Conservation (phyloP, 2,113 vertebrate genomes). For the Seriola dumerili region DNA sequence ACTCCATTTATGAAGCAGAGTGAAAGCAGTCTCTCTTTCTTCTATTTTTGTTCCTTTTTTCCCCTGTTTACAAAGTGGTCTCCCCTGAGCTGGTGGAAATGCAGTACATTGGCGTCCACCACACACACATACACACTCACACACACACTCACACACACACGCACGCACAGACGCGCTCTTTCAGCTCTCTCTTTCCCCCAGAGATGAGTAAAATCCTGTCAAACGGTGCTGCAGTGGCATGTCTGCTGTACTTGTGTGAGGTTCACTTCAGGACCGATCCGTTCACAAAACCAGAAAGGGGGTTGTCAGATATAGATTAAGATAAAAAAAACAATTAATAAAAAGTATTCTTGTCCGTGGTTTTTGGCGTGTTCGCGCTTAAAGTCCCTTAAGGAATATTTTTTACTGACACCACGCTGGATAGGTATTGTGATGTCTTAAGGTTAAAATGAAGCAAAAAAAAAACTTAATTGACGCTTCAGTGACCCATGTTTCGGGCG, state of each 20-base stretch:
- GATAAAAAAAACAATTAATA: background rate
- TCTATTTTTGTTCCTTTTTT: background rate
- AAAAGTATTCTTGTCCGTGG: background rate
- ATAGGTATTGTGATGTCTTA: background rate
- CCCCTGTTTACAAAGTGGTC: constrained; percentile 38
- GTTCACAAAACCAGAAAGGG: background rate
- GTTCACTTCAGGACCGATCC: background rate
- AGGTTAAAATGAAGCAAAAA: background rate
- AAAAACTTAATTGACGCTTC: constrained; percentile 7
- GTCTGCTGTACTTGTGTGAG: constrained; percentile 14
- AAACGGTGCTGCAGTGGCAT: constrained; percentile 59
- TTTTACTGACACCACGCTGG: background rate
- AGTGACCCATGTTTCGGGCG: constrained; percentile 37
- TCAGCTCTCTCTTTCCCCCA: constrained; percentile 52
- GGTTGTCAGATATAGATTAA: background rate
- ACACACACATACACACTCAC: constrained; percentile 17
- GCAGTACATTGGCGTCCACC: constrained; percentile 28
- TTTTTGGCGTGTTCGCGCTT: background rate
- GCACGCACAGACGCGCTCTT: constrained; percentile 19
- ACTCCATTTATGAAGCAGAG: constrained; percentile 78
- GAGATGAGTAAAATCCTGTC: constrained; percentile 64
- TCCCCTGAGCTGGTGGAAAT: constrained; percentile 46
- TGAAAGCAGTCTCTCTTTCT: constrained; percentile 30
- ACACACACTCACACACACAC: constrained; percentile 10
- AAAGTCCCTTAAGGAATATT: background rate